Evolutionary conservation across 2,888 invertebrate species (phyloP).

Genomic region (Coremacera marginata): DNA sequence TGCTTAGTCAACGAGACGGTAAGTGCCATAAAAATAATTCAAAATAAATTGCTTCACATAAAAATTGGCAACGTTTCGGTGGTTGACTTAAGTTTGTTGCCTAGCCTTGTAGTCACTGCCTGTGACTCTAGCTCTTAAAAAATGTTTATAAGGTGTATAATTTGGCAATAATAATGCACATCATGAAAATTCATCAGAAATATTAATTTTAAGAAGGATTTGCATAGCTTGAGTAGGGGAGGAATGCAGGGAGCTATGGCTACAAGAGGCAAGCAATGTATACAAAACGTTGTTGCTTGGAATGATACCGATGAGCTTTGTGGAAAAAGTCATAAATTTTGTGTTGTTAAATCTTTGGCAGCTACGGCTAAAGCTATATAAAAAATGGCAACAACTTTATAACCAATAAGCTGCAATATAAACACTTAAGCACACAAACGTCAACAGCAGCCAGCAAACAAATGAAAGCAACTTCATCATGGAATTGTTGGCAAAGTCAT

Average conservation of each 20-base stretch:
- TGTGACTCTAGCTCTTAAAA: slow-evolving; percentile 12
- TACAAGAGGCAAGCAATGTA: neutral
- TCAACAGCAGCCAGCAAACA: neutral
- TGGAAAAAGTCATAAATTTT: slow-evolving; percentile 22
- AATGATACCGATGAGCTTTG: slow-evolving; percentile 9
- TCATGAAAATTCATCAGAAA: slow-evolving; percentile 63
- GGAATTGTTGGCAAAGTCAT: slow-evolving; percentile 59
- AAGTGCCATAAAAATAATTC: slow-evolving; percentile 70
- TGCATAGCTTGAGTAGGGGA: slow-evolving; percentile 25
- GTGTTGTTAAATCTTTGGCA: neutral
- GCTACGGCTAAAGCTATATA: neutral
- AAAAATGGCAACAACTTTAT: slow-evolving; percentile 3
- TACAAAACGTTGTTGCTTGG: slow-evolving; percentile 1
- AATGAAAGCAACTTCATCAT: slow-evolving; percentile 52
- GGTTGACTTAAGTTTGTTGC: neutral
- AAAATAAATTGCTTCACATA: slow-evolving; percentile 69
- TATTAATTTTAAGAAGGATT: slow-evolving; percentile 62
- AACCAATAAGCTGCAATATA: neutral
- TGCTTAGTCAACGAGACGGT: slow-evolving; percentile 60
- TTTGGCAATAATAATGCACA: slow-evolving; percentile 69
- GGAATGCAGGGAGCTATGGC: neutral
- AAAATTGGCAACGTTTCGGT: slow-evolving; percentile 57
- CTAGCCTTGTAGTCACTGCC: neutral
- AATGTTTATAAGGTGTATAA: slow-evolving; percentile 64
- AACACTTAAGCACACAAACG: slow-evolving; percentile 4